Evolutionary conservation across 2,113 vertebrate species (phyloP).

Genomic region (Camelus dromedarius): DNA sequence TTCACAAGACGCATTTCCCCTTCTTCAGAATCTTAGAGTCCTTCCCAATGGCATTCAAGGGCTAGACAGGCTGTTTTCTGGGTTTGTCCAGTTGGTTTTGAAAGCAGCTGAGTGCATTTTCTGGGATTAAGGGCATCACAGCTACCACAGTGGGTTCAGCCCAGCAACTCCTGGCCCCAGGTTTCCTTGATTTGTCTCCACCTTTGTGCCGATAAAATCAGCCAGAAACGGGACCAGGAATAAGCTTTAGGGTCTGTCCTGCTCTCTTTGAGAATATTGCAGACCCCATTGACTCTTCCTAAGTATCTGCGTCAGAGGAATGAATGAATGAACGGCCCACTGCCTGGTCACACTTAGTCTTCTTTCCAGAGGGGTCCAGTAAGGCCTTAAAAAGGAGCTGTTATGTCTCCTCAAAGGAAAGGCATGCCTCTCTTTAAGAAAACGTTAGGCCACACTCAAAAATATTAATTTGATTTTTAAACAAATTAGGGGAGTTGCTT

Average conservation of each 20-base stretch:
- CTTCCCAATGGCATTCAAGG: neutral
- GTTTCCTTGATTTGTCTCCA: neutral
- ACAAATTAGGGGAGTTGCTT: neutral
- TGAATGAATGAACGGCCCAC: neutral
- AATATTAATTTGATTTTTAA: neutral
- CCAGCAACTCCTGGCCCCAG: neutral
- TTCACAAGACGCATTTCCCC: neutral
- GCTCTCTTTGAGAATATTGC: neutral
- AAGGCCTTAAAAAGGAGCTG: neutral
- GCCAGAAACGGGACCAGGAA: neutral
- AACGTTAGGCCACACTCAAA: neutral
- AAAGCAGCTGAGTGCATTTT: neutral
- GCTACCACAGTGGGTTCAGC: neutral
- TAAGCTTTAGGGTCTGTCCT: neutral
- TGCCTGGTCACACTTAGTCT: neutral
- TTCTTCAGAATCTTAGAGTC: neutral
- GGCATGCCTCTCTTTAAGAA: neutral
- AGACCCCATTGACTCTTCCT: neutral
- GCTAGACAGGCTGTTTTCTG: neutral
- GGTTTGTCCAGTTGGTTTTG: neutral
- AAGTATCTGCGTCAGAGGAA: neutral
- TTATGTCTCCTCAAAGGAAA: neutral
- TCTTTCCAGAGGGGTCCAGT: neutral
- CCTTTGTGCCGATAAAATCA: neutral
- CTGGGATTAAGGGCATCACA: neutral